Evolutionary conservation across 2,797 vertebrate genomes (phyloP), one percentile per base, ranked within the genome.

Genomic region (Lepus townsendii): DNA sequence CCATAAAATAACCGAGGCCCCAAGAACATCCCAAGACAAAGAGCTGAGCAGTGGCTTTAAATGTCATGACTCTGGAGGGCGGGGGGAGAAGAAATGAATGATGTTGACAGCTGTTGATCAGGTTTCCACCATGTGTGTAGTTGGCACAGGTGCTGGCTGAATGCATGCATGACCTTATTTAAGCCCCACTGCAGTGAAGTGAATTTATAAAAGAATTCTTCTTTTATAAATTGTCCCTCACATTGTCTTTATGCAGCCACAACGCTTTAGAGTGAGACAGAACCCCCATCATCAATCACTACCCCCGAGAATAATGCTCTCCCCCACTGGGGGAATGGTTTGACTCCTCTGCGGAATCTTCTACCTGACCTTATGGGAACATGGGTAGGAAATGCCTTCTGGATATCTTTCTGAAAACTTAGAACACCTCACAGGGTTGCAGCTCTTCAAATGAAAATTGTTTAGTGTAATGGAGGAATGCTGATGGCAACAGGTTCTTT

Each of bases 1-100:
- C 80, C 94, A 98, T 97, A n/a, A 98, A 97, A 75, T 97, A 91
- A 0, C 98, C 98, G 50, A 98, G 68, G 42, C 96, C 95, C 98
- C 98, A 98, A 9, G 98, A 97, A 78, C 97, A 97, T 12, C 98
- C 98, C 88, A 98, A 86, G 50, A 97, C 85, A 35, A 98, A 96
- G 2, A 98, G 91, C 73, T 98, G 98, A 75, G 93, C 95, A 19
- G 98, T 69, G 66, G 98, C 97, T 93, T 98, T 98, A 65, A 98
- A 97, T 20, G 97, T 97, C 92, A 98, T 90, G 66, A 94, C 47
- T 79, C 98, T 98, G 88, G 20, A 27, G 62, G 14, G 27, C 83
- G 16, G 32, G 14, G 30, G 30, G 62, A 57, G 32, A 22, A 60
- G 17, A 84, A 2, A 57, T 30, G 26, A 83, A 14, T 9, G 63